Evolutionary conservation across 2,888 invertebrate species (phyloP).

Genomic region (Tetrapedia diversipes): DNA sequence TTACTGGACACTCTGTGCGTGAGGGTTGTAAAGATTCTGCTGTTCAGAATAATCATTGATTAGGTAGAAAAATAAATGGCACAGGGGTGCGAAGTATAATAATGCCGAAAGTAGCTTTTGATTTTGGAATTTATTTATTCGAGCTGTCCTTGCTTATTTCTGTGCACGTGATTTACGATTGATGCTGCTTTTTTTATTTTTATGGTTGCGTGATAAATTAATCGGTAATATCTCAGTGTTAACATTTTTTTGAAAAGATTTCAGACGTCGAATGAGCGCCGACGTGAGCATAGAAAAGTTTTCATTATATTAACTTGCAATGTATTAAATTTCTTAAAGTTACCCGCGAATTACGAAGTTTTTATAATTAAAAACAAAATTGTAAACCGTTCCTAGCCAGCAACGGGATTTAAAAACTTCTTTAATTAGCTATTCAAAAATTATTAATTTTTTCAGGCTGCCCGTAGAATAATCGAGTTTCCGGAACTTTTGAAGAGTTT

Average conservation of each 20-base stretch:
- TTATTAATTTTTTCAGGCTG: not conserved
- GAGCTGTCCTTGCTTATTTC: not conserved
- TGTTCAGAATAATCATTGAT: not conserved
- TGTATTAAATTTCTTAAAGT: not conserved
- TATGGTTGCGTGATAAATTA: not conserved
- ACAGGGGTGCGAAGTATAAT: not conserved
- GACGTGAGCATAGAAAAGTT: not conserved
- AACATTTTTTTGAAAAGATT: too few relatives aligned
- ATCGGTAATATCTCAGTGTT: too few relatives aligned
- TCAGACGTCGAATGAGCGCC: not conserved
- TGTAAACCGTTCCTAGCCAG: not conserved
- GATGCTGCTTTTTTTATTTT: not conserved
- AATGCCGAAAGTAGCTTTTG: not conserved
- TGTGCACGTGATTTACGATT: not conserved
- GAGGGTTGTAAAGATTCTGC: not conserved
- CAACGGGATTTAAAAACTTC: not conserved
- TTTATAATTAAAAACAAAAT: not conserved
- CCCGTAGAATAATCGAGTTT: not conserved
- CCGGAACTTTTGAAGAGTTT: not conserved
- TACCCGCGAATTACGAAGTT: not conserved
- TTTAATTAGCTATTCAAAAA: not conserved
- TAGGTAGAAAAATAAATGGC: constrained; percentile 5
- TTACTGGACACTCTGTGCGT: not conserved
- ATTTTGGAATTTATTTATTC: constrained; percentile 2
- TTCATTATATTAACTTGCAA: not conserved